A percentile compares a stretch with the other conserved stretches of the same genome.
phyloP scores from a whole-genome alignment of 2,888 invertebrate species.

The Tetranychus truncatus region DNA sequence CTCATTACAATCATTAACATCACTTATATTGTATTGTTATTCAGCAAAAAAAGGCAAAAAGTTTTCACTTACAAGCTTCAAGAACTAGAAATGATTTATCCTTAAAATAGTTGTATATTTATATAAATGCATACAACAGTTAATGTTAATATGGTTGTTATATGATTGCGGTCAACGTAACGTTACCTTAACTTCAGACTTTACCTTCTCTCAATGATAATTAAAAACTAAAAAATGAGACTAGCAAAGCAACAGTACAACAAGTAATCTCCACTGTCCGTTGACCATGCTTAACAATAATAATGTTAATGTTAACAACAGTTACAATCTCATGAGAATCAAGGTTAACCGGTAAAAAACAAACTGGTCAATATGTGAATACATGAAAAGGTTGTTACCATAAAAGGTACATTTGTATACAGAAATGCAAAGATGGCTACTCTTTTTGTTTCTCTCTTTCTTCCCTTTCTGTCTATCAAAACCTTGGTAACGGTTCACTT shows the following conservation, averaged over 20 bases:
- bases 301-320: neutral
- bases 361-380: neutral
- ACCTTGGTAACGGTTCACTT: neutral
- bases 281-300: neutral
- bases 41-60: no score
- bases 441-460: neutral
- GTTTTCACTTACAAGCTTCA: no score
- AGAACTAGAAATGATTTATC: no score
- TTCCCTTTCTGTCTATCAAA: neutral
- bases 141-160: no score
- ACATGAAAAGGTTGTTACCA: neutral
- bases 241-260: neutral
- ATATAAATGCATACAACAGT: no score
- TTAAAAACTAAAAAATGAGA: neutral
- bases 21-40: no score
- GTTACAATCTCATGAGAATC: neutral
- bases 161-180: neutral
- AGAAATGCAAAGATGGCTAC: neutral
- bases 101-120: no score
- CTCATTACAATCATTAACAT: no score
- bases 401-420: neutral
- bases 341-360: neutral
- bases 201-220: neutral
- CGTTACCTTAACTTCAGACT: neutral
- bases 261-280: neutral